Evolutionary conservation across 2,113 vertebrate genomes (phyloP).

Genomic region (Heptranchias perlo): DNA sequence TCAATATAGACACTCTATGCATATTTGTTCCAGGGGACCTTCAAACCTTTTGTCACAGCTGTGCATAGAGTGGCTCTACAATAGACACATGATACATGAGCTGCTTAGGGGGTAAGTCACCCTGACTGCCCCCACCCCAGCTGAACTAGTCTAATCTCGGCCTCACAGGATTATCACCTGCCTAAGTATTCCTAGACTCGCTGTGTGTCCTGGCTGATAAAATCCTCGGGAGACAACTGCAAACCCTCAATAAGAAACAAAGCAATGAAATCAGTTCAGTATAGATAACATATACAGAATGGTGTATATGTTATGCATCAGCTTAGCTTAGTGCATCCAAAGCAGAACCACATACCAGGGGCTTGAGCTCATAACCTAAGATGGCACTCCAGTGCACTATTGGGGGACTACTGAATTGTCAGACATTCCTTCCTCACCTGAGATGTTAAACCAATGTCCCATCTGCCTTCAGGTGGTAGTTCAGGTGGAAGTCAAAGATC

Average conservation of each 20-base stretch:
- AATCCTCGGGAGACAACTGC: not conserved
- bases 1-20: not conserved
- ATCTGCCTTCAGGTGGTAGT: not conserved
- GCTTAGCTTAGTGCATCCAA: not conserved
- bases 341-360: not conserved
- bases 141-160: not conserved
- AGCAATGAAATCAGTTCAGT: not conserved
- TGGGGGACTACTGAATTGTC: not conserved
- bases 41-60: not conserved
- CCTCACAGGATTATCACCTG: not conserved
- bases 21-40: not conserved
- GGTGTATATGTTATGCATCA: not conserved
- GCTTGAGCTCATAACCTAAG: not conserved
- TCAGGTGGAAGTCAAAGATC: not conserved
- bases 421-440: not conserved
- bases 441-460: not conserved
- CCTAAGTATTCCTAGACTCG: not conserved
- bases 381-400: not conserved
- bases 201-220: not conserved
- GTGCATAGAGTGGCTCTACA: not conserved
- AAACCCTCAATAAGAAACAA: too few species aligned
- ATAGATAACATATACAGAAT: not conserved
- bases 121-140: not conserved
- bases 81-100: too few species aligned
- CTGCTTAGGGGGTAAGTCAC: too few species aligned